Conservation (phyloP, 2,797 vertebrate species). For the Holocentrus rufus region DNA sequence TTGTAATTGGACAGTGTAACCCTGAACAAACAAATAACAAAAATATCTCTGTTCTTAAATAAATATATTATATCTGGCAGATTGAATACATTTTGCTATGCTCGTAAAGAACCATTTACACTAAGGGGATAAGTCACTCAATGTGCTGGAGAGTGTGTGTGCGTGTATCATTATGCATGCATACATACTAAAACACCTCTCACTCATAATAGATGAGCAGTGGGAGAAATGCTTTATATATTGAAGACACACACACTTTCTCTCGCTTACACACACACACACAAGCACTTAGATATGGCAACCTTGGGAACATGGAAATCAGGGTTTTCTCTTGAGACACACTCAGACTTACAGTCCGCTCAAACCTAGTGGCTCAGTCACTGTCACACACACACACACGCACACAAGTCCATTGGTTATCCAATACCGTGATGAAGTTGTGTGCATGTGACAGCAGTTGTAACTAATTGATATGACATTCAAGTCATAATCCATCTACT, state of each 20-base stretch:
- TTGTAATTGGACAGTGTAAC: too few relatives aligned
- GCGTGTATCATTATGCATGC: slow-evolving; percentile 46
- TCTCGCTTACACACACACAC: slow-evolving; percentile 8
- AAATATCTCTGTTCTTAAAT: too few relatives aligned
- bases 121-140: slow-evolving; percentile 75
- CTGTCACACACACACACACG: slow-evolving; percentile 16
- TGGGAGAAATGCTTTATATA: slow-evolving; percentile 58
- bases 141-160: slow-evolving; percentile 53
- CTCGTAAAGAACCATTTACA: too few relatives aligned
- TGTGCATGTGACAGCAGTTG: too few relatives aligned
- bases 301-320: slow-evolving; percentile 7
- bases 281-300: slow-evolving; percentile 12
- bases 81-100: too few relatives aligned
- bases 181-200: slow-evolving; percentile 50
- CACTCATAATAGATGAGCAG: slow-evolving; percentile 67
- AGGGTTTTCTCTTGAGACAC: slow-evolving; percentile 25
- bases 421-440: too few relatives aligned
- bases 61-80: too few relatives aligned
- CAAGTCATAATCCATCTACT: too few relatives aligned
- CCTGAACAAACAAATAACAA: too few relatives aligned
- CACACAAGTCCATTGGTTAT: too few relatives aligned
- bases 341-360: slow-evolving; percentile 42
- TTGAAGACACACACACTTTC: slow-evolving; percentile 60
- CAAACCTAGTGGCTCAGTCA: slow-evolving; percentile 41
- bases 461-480: too few relatives aligned